Evolutionary conservation across 2,113 vertebrate species (phyloP), one percentile per base, ranked within the genome.

Genomic region (Entelurus aequoreus): DNA sequence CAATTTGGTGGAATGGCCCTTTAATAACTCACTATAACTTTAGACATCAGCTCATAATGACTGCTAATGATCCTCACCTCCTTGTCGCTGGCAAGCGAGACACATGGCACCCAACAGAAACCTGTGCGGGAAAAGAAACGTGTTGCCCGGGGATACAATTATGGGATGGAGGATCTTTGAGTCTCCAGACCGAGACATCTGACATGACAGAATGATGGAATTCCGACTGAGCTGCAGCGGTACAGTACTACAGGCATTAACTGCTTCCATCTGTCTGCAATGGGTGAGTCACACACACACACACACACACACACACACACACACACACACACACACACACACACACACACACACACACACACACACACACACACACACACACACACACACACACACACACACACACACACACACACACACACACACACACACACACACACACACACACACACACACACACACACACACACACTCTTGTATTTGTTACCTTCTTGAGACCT

Each of bases 251-350:
- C 54, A 63, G 40, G 55, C 61, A 64, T 14, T 49, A 83, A 82
- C 56, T 66, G 54, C 74, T 77, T 75, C 78, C 78, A 85, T 87
- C 75, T 85, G 79, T 74, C 54, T 59, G 36, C 11, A 68, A 44
- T 55, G 55, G 38, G 55, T 21, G 38, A 54, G 11, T 49, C 46
- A 54, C 50, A 47, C 28, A 49, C 10, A 66, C 1, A 51, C 62
- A 38, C 62, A 14, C 37, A 13, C 40, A 15, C 38, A 28, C 53
- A 40, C 35, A 15, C 36, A 8, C 52, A 16, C 38, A 28, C 38
- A 5, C 46, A 62, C 12, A 11, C 19, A 53, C 40, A n/a, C 48
- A 8, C 37, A 10, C 38, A 64, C 9, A 11, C 19, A 28, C 28
- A 28, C 28, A 28, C 21, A 28, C 3, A 28, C 21, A 28, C 21